Conservation (phyloP, 2,797 vertebrate species). For the Leucoraja ocellata region DNA sequence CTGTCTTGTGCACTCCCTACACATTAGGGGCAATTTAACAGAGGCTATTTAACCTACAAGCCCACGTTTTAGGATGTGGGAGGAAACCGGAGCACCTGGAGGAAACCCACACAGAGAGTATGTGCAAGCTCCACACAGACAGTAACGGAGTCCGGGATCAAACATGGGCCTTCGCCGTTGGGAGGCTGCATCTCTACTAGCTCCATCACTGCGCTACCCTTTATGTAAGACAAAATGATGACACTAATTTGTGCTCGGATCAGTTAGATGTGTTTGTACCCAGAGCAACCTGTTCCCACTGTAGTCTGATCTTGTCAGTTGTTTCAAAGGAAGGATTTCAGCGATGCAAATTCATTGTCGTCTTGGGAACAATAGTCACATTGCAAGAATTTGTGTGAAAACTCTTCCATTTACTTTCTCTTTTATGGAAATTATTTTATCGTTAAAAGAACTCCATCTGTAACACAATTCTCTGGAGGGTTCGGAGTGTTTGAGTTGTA, state of each 20-base stretch:
- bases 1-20: too few relatives aligned
- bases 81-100: too few relatives aligned
- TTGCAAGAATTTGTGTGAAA: background rate
- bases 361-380: conserved; percentile 7
- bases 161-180: too few relatives aligned
- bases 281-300: background rate
- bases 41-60: too few relatives aligned
- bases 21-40: too few relatives aligned
- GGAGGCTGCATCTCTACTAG: too few relatives aligned
- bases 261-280: background rate
- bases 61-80: too few relatives aligned
- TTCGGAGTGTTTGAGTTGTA: too few relatives aligned
- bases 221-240: background rate
- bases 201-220: background rate
- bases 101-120: too few relatives aligned
- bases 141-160: too few relatives aligned
- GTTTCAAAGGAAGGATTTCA: background rate
- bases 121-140: too few relatives aligned
- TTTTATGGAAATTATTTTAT: background rate
- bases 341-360: background rate
- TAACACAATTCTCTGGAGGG: background rate
- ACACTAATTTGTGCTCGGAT: background rate
- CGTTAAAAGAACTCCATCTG: background rate
- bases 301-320: background rate
- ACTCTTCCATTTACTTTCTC: background rate